A percentile compares a stretch with the other conserved stretches of the same genome.
Evolutionary conservation across 2,113 vertebrate genomes (phyloP).

Genomic region (Argyrosomus japonicus): DNA sequence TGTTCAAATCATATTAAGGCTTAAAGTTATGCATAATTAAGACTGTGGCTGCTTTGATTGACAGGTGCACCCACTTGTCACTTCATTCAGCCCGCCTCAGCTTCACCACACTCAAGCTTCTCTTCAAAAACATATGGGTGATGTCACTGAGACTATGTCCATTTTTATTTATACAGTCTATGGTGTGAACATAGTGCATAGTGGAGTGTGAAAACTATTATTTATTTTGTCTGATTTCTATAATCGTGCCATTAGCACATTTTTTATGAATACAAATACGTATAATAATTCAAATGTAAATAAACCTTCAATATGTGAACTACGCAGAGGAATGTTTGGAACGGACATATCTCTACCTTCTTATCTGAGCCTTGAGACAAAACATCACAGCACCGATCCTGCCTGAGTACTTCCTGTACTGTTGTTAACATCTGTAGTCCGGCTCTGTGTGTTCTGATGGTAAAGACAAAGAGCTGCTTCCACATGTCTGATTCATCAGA

Average conservation of each 20-base stretch:
- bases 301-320: not conserved
- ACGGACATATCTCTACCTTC: conserved; percentile 17
- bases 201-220: not conserved
- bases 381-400: conserved; percentile 36
- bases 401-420: conserved; percentile 45
- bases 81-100: too few species aligned
- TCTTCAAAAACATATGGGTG: too few species aligned
- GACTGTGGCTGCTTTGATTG: too few species aligned
- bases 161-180: too few species aligned
- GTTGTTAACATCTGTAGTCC: conserved; percentile 27
- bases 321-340: conserved; percentile 17
- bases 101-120: too few species aligned
- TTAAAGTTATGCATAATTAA: too few species aligned
- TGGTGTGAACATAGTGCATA: too few species aligned
- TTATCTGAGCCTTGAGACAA: conserved; percentile 46
- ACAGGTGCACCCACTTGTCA: too few species aligned
- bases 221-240: not conserved
- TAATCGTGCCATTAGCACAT: not conserved
- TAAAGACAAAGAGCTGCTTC: conserved; percentile 32
- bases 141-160: too few species aligned
- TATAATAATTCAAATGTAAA: not conserved
- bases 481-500: not conserved
- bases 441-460: conserved; percentile 12
- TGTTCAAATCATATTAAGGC: too few species aligned
- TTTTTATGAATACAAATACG: not conserved